Evolutionary conservation across 2,113 vertebrate species (phyloP).

Genomic region (Pseudopodoces humilis): DNA sequence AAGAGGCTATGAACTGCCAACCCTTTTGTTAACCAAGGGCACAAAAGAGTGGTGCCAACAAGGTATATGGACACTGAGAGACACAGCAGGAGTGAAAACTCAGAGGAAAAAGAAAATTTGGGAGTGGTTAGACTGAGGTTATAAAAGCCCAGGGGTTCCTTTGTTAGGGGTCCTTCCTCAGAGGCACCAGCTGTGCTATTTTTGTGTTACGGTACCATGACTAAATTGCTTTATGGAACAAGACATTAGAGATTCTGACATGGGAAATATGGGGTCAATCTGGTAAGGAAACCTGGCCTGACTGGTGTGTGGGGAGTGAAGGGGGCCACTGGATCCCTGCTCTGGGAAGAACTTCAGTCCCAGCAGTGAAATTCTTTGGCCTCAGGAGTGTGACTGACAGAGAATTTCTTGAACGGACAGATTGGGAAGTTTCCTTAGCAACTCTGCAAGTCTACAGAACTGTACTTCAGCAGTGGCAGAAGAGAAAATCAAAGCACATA

Average conservation of each 20-base stretch:
- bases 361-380: not conserved
- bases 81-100: rapidly evolving
- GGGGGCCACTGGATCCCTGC: rapidly evolving
- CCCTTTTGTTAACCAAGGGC: not conserved
- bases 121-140: too few relatives aligned
- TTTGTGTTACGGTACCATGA: rapidly evolving
- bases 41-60: rapidly evolving
- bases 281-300: not conserved
- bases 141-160: not conserved
- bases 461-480: not conserved
- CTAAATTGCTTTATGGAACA: not conserved
- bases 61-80: not conserved
- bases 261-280: rapidly evolving
- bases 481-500: not conserved
- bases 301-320: not conserved
- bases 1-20: too few relatives aligned
- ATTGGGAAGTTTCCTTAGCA: not conserved
- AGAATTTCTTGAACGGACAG: not conserved
- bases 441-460: not conserved
- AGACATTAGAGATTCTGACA: not conserved
- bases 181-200: not conserved
- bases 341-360: not conserved
- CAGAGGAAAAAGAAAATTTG: not conserved
- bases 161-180: not conserved
- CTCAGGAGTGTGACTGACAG: not conserved